Evolutionary conservation across 2,888 invertebrate species (phyloP).

Genomic region (Pristionchus fissidentatus): DNA sequence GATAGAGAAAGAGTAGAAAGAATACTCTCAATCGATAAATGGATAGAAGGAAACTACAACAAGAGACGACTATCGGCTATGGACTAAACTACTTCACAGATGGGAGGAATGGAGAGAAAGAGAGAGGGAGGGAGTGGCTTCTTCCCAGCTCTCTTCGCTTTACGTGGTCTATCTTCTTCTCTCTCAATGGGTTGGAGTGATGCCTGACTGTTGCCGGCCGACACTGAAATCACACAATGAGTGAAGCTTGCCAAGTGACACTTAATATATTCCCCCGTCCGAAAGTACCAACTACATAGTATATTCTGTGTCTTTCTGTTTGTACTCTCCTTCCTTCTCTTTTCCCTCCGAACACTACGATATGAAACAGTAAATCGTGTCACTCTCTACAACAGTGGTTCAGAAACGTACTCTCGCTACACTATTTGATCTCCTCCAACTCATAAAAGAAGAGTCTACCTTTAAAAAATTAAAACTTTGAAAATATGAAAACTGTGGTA

Average conservation of each 20-base stretch:
- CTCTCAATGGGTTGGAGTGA: constrained; percentile 31
- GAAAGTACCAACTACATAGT: constrained; percentile 5
- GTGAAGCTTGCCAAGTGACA: too few species aligned
- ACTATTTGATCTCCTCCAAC: background rate
- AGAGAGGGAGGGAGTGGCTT: constrained; percentile 2
- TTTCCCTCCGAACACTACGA: background rate
- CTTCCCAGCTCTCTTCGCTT: constrained; percentile 8
- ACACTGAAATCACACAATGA: background rate
- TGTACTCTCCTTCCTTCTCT: too few species aligned
- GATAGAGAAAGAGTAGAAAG: constrained; percentile 2
- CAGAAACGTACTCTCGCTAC: background rate
- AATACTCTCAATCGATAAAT: constrained; percentile 35
- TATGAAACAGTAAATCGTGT: background rate
- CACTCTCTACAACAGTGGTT: background rate
- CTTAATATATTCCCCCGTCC: background rate
- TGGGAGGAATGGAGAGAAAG: background rate
- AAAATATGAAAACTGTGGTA: too few species aligned
- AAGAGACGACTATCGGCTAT: constrained; percentile 9
- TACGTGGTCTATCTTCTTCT: constrained; percentile 43
- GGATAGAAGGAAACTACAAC: background rate
- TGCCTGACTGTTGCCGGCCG: background rate
- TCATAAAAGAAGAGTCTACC: too few species aligned
- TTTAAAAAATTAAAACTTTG: too few species aligned
- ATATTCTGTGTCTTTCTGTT: background rate
- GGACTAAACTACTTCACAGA: constrained; percentile 5